Evolutionary conservation across 2,113 vertebrate species (phyloP).

Genomic region (Canis aureus): DNA sequence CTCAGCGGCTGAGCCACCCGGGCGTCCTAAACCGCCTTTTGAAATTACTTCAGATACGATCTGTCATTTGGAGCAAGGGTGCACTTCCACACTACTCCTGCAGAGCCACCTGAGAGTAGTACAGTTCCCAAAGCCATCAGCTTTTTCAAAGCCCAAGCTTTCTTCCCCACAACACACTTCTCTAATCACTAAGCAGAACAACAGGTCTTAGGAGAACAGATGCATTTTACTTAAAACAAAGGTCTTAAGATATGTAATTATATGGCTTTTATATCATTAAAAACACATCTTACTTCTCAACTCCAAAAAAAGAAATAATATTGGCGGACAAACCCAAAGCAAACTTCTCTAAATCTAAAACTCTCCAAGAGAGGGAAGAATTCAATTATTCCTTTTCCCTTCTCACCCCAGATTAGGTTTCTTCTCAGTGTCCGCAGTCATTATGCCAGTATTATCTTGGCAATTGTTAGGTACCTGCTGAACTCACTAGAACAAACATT

Average conservation of each 20-base stretch:
- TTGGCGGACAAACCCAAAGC: not conserved
- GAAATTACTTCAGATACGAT: constrained; percentile 6
- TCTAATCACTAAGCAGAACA: constrained; percentile 22
- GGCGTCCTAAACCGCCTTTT: not conserved
- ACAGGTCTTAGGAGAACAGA: not conserved
- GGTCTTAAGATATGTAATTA: not conserved
- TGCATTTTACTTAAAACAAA: not conserved
- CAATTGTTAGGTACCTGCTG: not conserved
- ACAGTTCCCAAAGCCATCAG: not conserved
- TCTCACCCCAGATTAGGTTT: not conserved
- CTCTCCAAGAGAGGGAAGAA: not conserved
- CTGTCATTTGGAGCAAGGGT: not conserved
- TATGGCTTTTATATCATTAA: not conserved
- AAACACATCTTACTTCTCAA: constrained; percentile 38
- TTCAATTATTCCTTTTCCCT: not conserved
- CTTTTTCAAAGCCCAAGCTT: constrained; percentile 1
- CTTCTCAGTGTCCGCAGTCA: not conserved
- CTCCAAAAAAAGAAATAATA: constrained; percentile 17
- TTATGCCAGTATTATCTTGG: not conserved
- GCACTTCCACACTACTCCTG: not conserved
- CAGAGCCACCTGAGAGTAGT: not conserved
- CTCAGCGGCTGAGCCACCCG: too few species aligned
- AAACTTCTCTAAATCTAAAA: constrained; percentile 3
- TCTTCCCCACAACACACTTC: not conserved
- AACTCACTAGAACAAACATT: not conserved